Base-by-base conservation (phyloP, 2,113 vertebrate species). In the Rhinoptilus africanus region DNA sequence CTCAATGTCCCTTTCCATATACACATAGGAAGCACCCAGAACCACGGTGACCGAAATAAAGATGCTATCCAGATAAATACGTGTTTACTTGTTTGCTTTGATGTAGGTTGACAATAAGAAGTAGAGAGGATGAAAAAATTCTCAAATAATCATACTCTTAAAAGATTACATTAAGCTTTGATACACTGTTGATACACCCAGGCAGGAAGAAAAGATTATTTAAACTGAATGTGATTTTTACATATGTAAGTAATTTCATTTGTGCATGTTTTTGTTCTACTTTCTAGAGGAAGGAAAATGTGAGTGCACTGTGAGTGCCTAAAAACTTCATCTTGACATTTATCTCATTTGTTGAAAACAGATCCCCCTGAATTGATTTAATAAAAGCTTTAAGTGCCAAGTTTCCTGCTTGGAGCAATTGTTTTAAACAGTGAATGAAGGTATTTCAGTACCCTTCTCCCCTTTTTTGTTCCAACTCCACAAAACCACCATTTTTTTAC, bases 311-410 rank as follows among this genome's bases (percentile, higher is more conserved):
- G 68, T 19, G 51, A 95, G 78, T 90, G 92, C 68, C 56, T 96
- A 95, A 96, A 95, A 95, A 68, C 88, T 93, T 71, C 4, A 27
- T 91, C 92, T 92, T 92, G 93, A 95, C 91, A 95, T 96, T 95
- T 96, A 97, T 96, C 92, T 96, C 48, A 92, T 95, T 97, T 82
- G 89, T 60, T 76, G 95, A 96, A 94, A 96, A 96, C 94, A 94
- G 97, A 95, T 93, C 93, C 51, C 63, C 96, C 64, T 83, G 53
- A 96, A 75, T 35, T 87, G 60, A 94, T 96, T 97, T 93, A 97
- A 96, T 97, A 94, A 86, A 94, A 41, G 24, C n/a, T 89, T 92
- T 54, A 68, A 57, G 71, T 72, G 87, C 93, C 94, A 97, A 92
- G 68, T 94, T 96, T 97, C 89, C 85, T 94, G 62, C 93, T 89